Evolutionary conservation across 2,888 invertebrate species (phyloP).

Genomic region (Cenopis cana): DNA sequence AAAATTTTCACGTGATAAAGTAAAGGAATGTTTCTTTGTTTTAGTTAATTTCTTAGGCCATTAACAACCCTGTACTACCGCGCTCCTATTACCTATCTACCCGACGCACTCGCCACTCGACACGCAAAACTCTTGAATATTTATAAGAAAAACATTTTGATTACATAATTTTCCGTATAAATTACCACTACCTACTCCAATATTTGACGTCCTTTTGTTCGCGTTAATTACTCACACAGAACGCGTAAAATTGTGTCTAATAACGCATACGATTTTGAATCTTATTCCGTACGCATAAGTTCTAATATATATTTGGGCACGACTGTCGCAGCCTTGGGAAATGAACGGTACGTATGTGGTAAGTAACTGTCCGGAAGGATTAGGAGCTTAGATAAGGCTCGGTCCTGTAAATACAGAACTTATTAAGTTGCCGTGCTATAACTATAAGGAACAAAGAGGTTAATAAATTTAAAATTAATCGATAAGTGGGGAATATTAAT

Average conservation of each 20-base stretch:
- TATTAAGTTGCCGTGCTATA: slow-evolving; percentile 5
- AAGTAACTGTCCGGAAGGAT: slow-evolving; percentile 34
- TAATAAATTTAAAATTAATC: not conserved
- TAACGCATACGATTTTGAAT: slow-evolving; percentile 7
- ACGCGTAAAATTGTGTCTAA: not conserved
- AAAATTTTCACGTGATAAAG: not conserved
- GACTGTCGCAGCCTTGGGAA: slow-evolving; percentile 24
- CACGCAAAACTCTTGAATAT: slow-evolving; percentile 66
- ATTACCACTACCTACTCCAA: slow-evolving; percentile 30
- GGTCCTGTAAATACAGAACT: slow-evolving; percentile 21
- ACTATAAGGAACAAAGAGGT: not conserved
- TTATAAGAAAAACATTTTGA: slow-evolving; percentile 57
- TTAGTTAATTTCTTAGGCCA: slow-evolving; percentile 10
- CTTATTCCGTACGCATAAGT: not conserved
- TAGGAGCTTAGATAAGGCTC: slow-evolving; percentile 26
- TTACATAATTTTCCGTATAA: slow-evolving; percentile 56
- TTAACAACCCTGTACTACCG: slow-evolving; percentile 32
- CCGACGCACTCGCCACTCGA: slow-evolving; percentile 50
- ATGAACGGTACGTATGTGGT: slow-evolving; percentile 23
- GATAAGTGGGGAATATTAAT: not conserved
- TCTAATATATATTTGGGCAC: not conserved
- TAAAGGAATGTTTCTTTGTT: slow-evolving; percentile 10
- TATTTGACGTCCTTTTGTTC: slow-evolving; percentile 30
- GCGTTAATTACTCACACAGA: slow-evolving; percentile 6
- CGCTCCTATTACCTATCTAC: slow-evolving; percentile 49